phyloP scores from a whole-genome alignment of 2,113 vertebrate genomes.

The Polypterus bichir region DNA sequence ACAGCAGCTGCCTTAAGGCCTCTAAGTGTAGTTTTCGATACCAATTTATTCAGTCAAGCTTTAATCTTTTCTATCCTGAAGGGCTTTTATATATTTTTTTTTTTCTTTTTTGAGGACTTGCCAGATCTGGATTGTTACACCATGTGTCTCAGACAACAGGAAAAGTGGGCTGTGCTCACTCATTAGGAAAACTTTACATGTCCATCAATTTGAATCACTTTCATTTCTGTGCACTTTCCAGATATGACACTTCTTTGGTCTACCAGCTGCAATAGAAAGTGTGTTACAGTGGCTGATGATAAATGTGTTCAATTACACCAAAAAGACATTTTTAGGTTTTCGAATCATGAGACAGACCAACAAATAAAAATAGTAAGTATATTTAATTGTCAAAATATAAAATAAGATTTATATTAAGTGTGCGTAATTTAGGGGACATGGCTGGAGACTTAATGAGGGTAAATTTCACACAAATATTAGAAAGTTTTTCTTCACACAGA shows the following conservation, averaged over 20 bases:
- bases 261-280: neutral
- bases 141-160: neutral
- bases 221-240: conserved; percentile 11
- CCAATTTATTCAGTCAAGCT: neutral
- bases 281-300: no score
- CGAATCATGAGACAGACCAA: no score
- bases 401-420: no score
- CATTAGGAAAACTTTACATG: conserved; percentile 12
- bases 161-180: conserved; percentile 9
- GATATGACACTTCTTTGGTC: neutral
- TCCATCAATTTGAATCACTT: conserved; percentile 7
- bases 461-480: no score
- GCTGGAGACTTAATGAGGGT: no score
- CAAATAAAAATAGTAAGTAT: no score
- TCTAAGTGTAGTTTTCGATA: neutral
- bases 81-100: neutral
- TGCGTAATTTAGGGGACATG: no score
- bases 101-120: neutral
- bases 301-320: no score
- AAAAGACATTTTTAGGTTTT: no score
- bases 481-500: no score
- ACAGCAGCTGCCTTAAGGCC: conserved; percentile 1
- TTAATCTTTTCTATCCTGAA: neutral
- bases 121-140: conserved; percentile 6
- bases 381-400: no score